Percentiles rank a stretch among this genome's conserved stretches.
These are phyloP conservation scores for Aradophagus sp. DNA, from an alignment of 1,140 invertebrate species.

Conservation along the genomic window DNA sequence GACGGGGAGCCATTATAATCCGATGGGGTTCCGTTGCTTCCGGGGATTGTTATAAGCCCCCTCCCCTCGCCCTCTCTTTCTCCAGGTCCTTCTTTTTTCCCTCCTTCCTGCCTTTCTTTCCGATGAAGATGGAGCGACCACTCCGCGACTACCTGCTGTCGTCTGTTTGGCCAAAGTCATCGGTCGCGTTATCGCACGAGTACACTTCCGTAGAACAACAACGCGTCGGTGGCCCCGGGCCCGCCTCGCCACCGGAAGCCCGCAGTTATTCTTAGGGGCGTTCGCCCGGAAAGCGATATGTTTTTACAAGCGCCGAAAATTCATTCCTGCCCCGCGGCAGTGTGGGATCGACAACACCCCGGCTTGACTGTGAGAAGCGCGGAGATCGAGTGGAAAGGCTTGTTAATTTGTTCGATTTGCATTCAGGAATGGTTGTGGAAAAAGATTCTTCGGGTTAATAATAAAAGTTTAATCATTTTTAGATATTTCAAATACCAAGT, in stretches of 20 bases:
- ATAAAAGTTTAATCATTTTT: no score
- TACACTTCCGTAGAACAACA: no score
- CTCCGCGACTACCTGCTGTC: constrained; percentile 56
- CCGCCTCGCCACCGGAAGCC: constrained; percentile 28
- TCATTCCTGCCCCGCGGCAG: background rate
- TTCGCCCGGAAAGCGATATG: constrained; percentile 30
- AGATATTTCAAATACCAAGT: no score
- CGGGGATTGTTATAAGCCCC: constrained; percentile 59
- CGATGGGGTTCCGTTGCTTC: constrained; percentile 69
- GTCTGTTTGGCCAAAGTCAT: constrained; percentile 58
- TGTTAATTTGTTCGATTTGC: no score
- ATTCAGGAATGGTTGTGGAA: no score
- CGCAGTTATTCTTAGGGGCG: constrained; percentile 38
- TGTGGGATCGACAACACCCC: background rate
- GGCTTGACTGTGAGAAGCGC: background rate
- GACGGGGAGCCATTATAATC: constrained; percentile 67
- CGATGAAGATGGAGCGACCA: constrained; percentile 61
- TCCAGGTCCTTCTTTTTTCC: no score
- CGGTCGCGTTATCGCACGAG: no score
- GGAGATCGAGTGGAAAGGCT: no score
- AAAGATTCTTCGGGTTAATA: no score
- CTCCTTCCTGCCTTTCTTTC: constrained; percentile 7
- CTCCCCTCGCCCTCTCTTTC: constrained; percentile 14
- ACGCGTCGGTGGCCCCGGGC: constrained; percentile 3
- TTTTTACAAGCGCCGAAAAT: constrained; percentile 42